A percentile compares a stretch with the other conserved stretches of the same genome.
phyloP scores from a whole-genome alignment of 2,113 vertebrate species.

The Trematocara unimaculatum region DNA sequence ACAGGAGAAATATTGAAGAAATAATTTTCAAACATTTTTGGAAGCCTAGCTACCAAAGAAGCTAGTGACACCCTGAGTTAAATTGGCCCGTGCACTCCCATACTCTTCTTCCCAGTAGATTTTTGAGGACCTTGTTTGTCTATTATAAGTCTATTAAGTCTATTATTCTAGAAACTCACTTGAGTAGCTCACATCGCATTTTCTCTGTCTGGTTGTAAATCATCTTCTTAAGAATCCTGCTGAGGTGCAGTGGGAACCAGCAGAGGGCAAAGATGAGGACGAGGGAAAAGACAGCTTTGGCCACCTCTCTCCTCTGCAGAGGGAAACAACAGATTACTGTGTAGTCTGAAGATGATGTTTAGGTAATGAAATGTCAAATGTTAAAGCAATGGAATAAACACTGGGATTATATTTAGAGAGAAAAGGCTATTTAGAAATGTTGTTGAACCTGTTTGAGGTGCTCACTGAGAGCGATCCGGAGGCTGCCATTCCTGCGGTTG shows the following conservation, averaged over 20 bases:
- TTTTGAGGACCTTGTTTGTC: not conserved
- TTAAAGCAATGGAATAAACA: not conserved
- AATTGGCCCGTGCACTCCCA: not conserved
- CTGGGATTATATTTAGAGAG: not conserved
- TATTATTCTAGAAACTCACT: conserved; percentile 68
- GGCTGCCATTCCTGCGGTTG: conserved; percentile 88
- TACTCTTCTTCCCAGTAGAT: not conserved
- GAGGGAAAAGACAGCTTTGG: conserved; percentile 95
- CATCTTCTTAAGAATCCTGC: conserved; percentile 87
- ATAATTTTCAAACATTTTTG: not conserved
- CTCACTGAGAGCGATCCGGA: conserved; percentile 92
- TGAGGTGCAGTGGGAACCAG: conserved; percentile 95
- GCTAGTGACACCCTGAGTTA: not conserved
- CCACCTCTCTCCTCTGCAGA: conserved; percentile 91
- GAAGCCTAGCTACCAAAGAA: not conserved
- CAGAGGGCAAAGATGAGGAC: conserved; percentile 97
- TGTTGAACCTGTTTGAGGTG: conserved; percentile 91
- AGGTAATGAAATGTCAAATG: not conserved
- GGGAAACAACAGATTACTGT: not conserved
- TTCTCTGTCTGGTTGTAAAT: conserved; percentile 72
- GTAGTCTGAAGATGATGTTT: not conserved
- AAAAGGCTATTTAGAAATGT: not conserved
- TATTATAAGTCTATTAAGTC: too few species aligned
- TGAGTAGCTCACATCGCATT: conserved; percentile 85
- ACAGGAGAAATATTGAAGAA: not conserved